Base-by-base conservation (phyloP, 2,888 invertebrate genomes). In the Melinopterus prodromus region DNA sequence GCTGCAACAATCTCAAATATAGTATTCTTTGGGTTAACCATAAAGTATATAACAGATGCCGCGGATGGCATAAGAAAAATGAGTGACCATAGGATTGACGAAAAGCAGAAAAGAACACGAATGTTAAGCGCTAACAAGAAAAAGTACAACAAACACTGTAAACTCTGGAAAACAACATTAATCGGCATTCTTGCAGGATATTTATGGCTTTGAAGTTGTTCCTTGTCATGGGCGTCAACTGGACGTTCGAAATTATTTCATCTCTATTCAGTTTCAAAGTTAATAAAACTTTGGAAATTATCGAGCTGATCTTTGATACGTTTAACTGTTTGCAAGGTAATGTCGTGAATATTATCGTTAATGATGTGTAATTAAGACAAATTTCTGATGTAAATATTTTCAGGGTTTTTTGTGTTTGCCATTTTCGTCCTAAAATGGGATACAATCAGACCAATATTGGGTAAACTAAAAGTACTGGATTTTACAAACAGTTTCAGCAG, bases 321-420 rank as follows among this genome's bases (percentile, higher is more conserved):
- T 75, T 81, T 36, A 81, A 81, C 71, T 77, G 70, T 38, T 70
- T 77, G 26, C 80, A 81, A 77, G 80, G 80, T 79, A 77, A 26
- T 26, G 26, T 26, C 26, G n/a, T n/a, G 26, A 26, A 26, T 26
- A 26, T 26, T 2, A 26, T 26, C 26, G 26, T 26, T 26, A 26
- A 26, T 69, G 69, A 70, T n/a, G 38, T 12, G 16, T n/a, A 12
- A 26, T 16, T 9, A 77, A 69, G 70, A 77, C 26, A 16, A 16
- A 36, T 71, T 78, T 38, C n/a, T 36, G 26, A 26, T 26, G 1
- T 26, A 26, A 26, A 26, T 26, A n/a, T 36, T 78, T 79, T 70
- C 76, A 79, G 79, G 79, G 16, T 15, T 79, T 5, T 79, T 79
- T 38, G 75, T 79, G 4, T 79, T 79, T 38, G 35, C 70, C 14